These are phyloP conservation scores for Pseudoips prasinana DNA, from an alignment of 2,888 invertebrate genomes.

Conservation along the genomic window DNA sequence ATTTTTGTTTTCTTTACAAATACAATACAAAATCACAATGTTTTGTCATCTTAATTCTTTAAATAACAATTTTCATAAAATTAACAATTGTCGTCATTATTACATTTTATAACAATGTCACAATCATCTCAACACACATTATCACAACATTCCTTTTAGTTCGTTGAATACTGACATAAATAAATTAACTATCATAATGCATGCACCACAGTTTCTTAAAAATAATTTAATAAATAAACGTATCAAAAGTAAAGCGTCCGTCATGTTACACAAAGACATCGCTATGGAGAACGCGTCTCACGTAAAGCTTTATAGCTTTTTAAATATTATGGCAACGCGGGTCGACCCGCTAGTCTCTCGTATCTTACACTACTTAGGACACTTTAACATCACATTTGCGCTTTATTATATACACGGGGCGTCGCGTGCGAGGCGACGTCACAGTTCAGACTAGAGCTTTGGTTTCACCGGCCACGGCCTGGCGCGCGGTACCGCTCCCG, in stretches of 20 bases:
- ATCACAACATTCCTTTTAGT: constrained; percentile 65
- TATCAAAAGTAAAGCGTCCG: constrained; percentile 60
- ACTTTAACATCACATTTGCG: constrained; percentile 81
- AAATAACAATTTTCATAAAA: constrained; percentile 51
- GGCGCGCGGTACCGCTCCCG: constrained; percentile 63
- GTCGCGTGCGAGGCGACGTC: constrained; percentile 50
- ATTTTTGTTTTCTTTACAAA: constrained; percentile 62
- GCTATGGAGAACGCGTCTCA: constrained; percentile 41
- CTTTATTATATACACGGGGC: constrained; percentile 74
- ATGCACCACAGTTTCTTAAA: constrained; percentile 73
- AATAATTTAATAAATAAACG: constrained; percentile 77
- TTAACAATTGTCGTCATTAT: constrained; percentile 53
- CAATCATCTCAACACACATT: constrained; percentile 54
- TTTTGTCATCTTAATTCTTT: constrained; percentile 51
- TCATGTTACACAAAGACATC: constrained; percentile 46
- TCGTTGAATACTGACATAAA: constrained; percentile 77
- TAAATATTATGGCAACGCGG: constrained; percentile 79
- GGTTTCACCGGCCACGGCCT: constrained; percentile 76
- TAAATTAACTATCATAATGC: constrained; percentile 75
- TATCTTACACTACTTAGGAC: constrained; percentile 78
- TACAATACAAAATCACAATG: constrained; percentile 68
- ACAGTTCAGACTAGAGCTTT: constrained; percentile 77
- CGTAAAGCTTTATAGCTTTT: constrained; percentile 41
- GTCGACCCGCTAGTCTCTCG: constrained; percentile 67
- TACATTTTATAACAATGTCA: constrained; percentile 49